Conservation (phyloP, 2,113 vertebrate species). For the Psophia crepitans region DNA sequence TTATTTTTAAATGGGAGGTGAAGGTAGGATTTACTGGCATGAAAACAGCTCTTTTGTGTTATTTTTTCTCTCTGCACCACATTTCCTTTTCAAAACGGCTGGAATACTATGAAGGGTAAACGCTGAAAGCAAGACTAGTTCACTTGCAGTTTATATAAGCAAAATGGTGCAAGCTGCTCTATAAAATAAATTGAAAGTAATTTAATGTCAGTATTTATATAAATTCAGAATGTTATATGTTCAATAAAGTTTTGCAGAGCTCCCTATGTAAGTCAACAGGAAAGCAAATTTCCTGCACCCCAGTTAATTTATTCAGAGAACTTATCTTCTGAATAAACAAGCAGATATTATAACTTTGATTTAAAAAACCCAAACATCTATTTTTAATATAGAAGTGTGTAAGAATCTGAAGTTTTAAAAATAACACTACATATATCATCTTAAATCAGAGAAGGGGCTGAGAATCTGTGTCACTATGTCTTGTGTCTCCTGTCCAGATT, state of each 20-base stretch:
- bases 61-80: neutral
- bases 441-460: neutral
- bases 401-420: neutral
- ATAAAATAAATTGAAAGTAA: neutral
- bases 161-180: neutral
- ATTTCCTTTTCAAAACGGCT: neutral
- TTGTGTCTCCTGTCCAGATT: neutral
- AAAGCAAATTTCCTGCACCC: slow-evolving; percentile 3
- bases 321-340: neutral
- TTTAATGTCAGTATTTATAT: neutral
- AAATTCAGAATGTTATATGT: neutral
- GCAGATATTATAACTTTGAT: neutral
- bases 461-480: neutral
- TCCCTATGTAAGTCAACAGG: neutral
- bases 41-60: neutral
- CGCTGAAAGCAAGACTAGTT: neutral
- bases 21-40: neutral
- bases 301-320: neutral
- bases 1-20: neutral
- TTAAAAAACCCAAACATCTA: neutral
- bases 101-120: neutral
- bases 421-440: neutral
- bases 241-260: neutral
- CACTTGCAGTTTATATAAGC: neutral
- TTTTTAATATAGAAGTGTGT: neutral